phyloP scores from a whole-genome alignment of 2,888 invertebrate species.

The Leptinotarsa peninsularis region DNA sequence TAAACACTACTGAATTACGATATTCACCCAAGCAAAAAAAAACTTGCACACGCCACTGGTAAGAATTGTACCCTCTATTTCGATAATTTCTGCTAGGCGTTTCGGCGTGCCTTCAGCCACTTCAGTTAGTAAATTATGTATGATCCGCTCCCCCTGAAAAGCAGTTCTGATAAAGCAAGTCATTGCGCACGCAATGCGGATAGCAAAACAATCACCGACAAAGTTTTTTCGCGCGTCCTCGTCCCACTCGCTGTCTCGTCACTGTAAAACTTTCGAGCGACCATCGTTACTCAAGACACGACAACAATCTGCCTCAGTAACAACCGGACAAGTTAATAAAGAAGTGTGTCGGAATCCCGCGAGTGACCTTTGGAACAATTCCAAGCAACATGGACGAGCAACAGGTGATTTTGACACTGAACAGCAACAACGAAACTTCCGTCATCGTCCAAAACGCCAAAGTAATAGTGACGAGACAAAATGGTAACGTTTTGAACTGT shows the following conservation, averaged over 20 bases:
- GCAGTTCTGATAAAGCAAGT: constrained; percentile 22
- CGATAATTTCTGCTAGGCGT: background rate
- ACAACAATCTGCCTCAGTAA: constrained; percentile 38
- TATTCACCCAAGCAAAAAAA: too few relatives aligned
- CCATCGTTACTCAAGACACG: constrained; percentile 18
- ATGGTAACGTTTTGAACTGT: constrained; percentile 39
- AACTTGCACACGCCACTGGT: too few relatives aligned
- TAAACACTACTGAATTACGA: too few relatives aligned
- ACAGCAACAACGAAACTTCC: constrained; percentile 56
- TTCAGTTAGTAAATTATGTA: constrained; percentile 7
- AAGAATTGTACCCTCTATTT: too few relatives aligned
- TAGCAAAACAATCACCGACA: constrained; percentile 33
- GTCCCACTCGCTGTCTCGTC: constrained; percentile 19
- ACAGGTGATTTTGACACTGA: constrained; percentile 61
- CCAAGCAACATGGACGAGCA: constrained; percentile 57
- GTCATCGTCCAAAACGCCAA: constrained; percentile 61
- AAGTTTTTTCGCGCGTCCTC: constrained; percentile 14
- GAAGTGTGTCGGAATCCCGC: constrained; percentile 52
- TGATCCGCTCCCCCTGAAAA: background rate
- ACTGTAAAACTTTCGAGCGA: background rate
- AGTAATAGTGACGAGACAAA: constrained; percentile 49
- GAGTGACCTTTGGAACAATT: constrained; percentile 55
- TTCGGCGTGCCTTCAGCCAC: background rate
- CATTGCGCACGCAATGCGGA: constrained; percentile 37
- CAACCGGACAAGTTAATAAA: constrained; percentile 39